Evolutionary conservation across 2,113 vertebrate species (phyloP), one percentile per base, ranked within the genome.

Genomic region (Emydura subglobosa): DNA sequence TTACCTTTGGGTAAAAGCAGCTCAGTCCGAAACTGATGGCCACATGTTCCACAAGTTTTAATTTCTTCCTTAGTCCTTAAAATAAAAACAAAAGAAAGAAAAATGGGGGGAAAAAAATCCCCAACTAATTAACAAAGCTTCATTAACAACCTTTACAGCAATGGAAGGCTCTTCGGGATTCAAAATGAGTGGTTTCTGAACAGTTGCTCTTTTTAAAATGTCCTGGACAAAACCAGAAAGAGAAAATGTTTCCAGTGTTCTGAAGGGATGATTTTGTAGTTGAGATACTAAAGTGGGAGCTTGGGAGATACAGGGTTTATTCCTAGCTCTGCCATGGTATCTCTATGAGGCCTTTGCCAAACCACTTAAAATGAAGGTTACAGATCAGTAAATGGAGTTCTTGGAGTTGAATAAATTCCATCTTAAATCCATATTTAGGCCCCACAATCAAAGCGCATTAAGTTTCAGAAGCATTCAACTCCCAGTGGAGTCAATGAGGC

Each of bases 1-100:
- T 96, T 94, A 98, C 98, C 98, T 97, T 96, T 96, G 83, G 98
- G 98, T 74, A 98, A 96, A 34, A 98, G 93, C 87, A 98, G 95
- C 85, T 98, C 98, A 24, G 96, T 65, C 4, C 87, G 93, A 51
- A 97, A 97, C 27, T 27, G 49, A 90, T 98, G 96, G 55, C 98
- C 95, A 1, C 97, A 97, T 0, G 85, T 96, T 39, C 85, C 59
- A 24, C 98, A 98, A 6, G 97, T 97, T 61, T 96, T 93, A 86
- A 97, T 47, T 0, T 98, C 96, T 79, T 98, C 98, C 83, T 96
- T 97, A 0, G 53, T 94, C 91, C 98, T 98, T 53, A 0, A 24
- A 84, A 93, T n/a, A 72, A 83, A 47, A 34, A 17, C 21, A 79
- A 93, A 95, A 80, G 25, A 2, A 68, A 14, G 0, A 0, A 54